Evolutionary conservation across 1,140 invertebrate genomes (phyloP), one percentile per base, ranked within the genome.

Genomic region (Meteorus sp.): DNA sequence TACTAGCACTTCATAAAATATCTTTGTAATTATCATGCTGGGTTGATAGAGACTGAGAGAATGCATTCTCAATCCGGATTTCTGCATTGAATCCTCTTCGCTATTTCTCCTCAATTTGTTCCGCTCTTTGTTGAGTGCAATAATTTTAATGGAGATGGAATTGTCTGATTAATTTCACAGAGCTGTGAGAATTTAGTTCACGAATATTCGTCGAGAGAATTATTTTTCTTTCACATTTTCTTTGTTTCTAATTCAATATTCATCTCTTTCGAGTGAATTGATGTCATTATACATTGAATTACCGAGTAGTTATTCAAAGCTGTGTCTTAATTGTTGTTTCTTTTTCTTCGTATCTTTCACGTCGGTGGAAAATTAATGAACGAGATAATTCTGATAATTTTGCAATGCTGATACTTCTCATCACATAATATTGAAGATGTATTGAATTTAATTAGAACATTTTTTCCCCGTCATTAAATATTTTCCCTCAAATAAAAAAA

Each of bases 101-200:
- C 29, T 19, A 8, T 25, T 33, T 13, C 7, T 52, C 50, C 20
- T 52, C 4, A 19, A 35, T 52, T 35, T 48, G 5, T 5, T 39
- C 5, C 17, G 5, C 8, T 48, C 25, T 15, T 4, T 29, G 9
- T 48, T 3, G n/a, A 22, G 27, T 23, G n/a, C 2, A 6, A 8
- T 17, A 13, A 7, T 25, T 23, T 48, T 50, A 50, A 50, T 50
- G 25, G 33, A 27, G 6, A 35, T n/a, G n/a, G 17, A 31, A 50
- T 50, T 50, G 47, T 31, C 27, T 50, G 47, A 50, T 50, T 50
- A 50, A 50, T 50, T 50, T 50, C 29, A 13, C 1, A 43, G 41
- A 43, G 17, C 11, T 35, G 9, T 8, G 41, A 27, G 17, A 50
- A 9, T 23, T 50, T 33, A 50, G 33, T n/a, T 50, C 47, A 33